A percentile compares a stretch with the other conserved stretches of the same genome.
These are phyloP conservation scores for Gambusia holbrooki DNA, from an alignment of 2,113 vertebrate genomes.

Conservation along the genomic window DNA sequence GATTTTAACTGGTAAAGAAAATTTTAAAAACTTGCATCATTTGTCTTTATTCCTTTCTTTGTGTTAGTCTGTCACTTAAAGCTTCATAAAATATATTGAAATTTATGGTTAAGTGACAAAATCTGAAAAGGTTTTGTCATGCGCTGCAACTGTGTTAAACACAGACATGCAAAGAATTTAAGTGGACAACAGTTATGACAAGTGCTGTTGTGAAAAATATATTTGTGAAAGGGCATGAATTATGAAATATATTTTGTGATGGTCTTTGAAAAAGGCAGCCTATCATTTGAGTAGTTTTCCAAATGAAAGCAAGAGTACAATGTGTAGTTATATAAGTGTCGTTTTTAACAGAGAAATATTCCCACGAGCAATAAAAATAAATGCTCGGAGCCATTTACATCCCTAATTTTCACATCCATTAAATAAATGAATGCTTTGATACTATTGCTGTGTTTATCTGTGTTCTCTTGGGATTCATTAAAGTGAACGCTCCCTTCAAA, in stretches of 20 bases:
- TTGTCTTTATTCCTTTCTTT: background rate
- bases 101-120: background rate
- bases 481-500: conserved; percentile 95
- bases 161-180: background rate
- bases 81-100: background rate
- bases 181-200: conserved; percentile 36
- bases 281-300: conserved; percentile 56
- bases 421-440: conserved; percentile 98
- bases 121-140: background rate
- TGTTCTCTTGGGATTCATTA: conserved; percentile 95
- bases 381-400: conserved; percentile 90
- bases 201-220: conserved; percentile 44
- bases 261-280: conserved; percentile 71
- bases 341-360: conserved; percentile 80
- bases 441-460: conserved; percentile 94
- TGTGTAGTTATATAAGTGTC: conserved; percentile 79
- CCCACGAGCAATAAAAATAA: conserved; percentile 81
- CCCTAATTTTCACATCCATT: conserved; percentile 93
- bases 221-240: too few relatives aligned
- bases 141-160: background rate
- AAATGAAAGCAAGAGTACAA: conserved; percentile 62
- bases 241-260: conserved; percentile 54
- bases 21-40: too few relatives aligned
- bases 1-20: too few relatives aligned
- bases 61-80: background rate